Base-by-base conservation (phyloP, 2,888 invertebrate species). In the Habroteleia sp. region DNA sequence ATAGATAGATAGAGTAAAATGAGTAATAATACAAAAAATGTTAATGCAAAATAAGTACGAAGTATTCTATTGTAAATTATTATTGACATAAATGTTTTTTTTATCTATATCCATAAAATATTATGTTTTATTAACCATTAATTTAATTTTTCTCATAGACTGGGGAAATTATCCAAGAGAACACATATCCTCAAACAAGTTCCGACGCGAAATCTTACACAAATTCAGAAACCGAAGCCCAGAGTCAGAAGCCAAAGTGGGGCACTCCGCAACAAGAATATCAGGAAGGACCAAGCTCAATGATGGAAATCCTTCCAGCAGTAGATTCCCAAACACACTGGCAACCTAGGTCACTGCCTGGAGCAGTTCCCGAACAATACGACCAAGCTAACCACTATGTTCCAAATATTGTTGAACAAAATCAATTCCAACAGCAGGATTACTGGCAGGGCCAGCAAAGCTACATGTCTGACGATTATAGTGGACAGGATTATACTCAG, bases 151-250 rank as follows among this genome's bases (percentile, higher is more conserved):
- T 3, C 23, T 52, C 4, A 6, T 50, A 72, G 76, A 89, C 87
- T 74, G 89, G 89, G 8, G 85, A 88, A 75, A 87, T 89, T 16
- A 75, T 81, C 2, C 86, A 86, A 17, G 83, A 83, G 6, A 78
- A 78, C 31, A 44, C 60, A 6, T 79, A 79, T 7, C 31, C 79
- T 5, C 74, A 77, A 54, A 2, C 37, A 4, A 66, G n/a, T 1
- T 1, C 16, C 6, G 76, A 78, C 31, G 74, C 66, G 66, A 54
- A 76, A 29, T 73, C 73, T 1, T 65, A 69, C 29, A 17, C 69
- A 4, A 62, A 68, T 31, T 58, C 84, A 54, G 80, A 85, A 60
- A 66, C 77, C 4, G 79, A 83, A 46, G 73, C 72, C 14, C 80
- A 81, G 10, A 79, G 80, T 76, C 83, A 80, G 37, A 80, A 78